Conservation (phyloP, 2,113 vertebrate genomes). For the Sphyrna mokarran region DNA sequence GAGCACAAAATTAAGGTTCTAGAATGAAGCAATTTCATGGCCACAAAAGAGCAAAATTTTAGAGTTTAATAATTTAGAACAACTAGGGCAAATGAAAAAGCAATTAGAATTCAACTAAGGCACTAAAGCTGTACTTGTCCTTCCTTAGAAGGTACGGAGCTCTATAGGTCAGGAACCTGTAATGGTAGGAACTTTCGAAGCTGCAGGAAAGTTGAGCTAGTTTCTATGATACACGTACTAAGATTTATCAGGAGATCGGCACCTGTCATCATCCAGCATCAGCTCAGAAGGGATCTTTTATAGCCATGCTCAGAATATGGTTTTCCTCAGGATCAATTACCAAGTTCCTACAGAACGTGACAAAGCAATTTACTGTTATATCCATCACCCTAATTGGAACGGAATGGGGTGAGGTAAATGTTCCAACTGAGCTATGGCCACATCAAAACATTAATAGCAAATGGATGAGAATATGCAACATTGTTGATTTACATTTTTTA, state of each 20-base stretch:
- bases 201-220: neutral
- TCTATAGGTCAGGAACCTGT: neutral
- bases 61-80: too few relatives aligned
- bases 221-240: neutral
- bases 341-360: neutral
- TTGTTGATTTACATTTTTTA: neutral
- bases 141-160: neutral
- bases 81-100: neutral
- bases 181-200: neutral
- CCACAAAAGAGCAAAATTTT: neutral
- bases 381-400: neutral
- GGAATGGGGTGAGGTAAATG: neutral
- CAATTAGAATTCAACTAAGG: neutral
- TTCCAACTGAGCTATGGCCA: neutral
- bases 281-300: neutral
- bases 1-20: neutral
- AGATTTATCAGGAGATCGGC: neutral
- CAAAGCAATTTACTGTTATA: neutral
- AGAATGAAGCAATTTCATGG: neutral
- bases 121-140: neutral
- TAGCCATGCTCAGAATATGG: neutral
- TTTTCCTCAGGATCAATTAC: neutral
- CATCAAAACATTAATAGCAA: neutral
- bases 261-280: neutral
- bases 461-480: neutral